Base-by-base conservation (phyloP, 2,888 invertebrate genomes). In the Caradrina kadenii region DNA sequence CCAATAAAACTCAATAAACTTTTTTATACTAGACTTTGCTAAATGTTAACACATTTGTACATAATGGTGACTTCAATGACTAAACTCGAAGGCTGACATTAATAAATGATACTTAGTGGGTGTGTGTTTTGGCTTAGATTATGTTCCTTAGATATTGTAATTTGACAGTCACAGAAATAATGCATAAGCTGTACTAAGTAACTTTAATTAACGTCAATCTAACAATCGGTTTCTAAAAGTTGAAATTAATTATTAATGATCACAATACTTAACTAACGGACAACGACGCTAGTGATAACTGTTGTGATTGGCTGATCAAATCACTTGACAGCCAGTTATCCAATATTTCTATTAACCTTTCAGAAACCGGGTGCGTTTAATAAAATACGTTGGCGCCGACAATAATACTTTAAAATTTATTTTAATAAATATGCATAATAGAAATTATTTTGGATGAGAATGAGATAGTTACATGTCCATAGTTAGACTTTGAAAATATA, bases 21-120 rank as follows among this genome's bases (percentile, higher is more conserved):
- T 66, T 45, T 54, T n/a, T 60, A 15, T 59, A 63, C 22, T 52
- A 64, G 7, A 73, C 62, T 72, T 56, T 48, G 15, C 53, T 70
- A 72, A 69, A 65, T 42, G 71, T 76, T 65, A 77, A 78, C 49
- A 67, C 55, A 65, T 82, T 82, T 82, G 82, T 78, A 82, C 82
- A 82, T 69, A 73, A 68, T 5, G 82, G 82, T 82, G 82, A 78
- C 71, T 67, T 73, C 49, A 62, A 66, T 63, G 55, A 69, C 60
- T 69, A 45, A 45, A 45, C 56, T 5, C 45, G 17, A 45, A 17
- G 17, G 17, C 17, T 4, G 17, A 45, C 2, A 45, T 15, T 45
- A 45, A 45, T 45, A 45, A 45, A 45, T 15, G 15, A 3, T 45
- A 45, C 45, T 17, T 45, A 45, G 42, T 42, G 13, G 5, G 17